Evolutionary conservation across 1,140 invertebrate genomes (phyloP).

Genomic region (Ceratosolen solmsi): DNA sequence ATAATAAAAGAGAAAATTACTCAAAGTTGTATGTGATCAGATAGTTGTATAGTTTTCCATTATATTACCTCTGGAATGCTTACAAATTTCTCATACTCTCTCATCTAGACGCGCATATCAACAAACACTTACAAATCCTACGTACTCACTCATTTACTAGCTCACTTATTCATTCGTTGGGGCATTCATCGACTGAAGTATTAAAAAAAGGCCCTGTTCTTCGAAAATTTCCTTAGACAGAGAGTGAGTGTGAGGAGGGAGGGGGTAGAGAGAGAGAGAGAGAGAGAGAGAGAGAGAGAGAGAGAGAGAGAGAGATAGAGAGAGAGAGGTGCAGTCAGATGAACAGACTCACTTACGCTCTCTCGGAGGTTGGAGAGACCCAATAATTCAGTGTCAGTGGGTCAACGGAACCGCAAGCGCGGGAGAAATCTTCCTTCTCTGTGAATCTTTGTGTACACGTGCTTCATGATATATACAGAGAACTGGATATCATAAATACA

Average conservation of each 20-base stretch:
- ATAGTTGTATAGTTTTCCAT: not conserved
- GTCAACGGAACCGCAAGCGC: conserved; percentile 62
- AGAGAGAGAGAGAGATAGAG: conserved; percentile 3
- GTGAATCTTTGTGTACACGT: conserved; percentile 13
- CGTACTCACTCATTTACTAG: not conserved
- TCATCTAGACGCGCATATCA: not conserved
- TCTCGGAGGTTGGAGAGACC: conserved; percentile 41
- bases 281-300: conserved; percentile 20
- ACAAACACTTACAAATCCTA: not conserved
- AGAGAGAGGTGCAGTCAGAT: conserved; percentile 17
- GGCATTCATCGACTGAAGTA: not conserved
- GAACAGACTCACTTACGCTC: conserved; percentile 5
- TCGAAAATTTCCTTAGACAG: conserved; percentile 9
- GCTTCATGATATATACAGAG: not conserved
- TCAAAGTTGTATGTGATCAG: not conserved
- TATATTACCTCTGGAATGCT: not conserved
- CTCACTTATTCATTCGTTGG: not conserved
- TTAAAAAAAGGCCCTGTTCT: not conserved
- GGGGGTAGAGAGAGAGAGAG: conserved; percentile 5
- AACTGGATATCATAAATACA: not conserved
- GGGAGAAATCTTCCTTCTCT: conserved; percentile 65
- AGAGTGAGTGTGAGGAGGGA: not conserved
- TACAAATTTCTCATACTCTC: not conserved
- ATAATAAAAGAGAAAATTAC: not conserved
- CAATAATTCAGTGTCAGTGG: conserved; percentile 70